Base-by-base conservation (phyloP, 2,888 invertebrate species). In the Lasioglossum marginatum region DNA sequence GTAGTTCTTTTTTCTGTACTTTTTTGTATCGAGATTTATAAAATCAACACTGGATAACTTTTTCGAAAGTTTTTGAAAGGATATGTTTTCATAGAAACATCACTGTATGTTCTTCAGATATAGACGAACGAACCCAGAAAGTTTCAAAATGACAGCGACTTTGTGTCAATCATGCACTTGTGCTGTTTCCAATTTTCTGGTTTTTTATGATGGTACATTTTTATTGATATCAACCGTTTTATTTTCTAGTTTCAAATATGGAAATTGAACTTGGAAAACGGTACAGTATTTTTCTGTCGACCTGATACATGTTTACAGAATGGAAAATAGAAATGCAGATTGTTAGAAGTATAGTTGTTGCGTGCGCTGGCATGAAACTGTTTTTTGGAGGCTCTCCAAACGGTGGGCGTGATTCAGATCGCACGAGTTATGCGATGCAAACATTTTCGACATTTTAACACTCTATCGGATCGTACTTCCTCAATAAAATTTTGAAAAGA, bases 361-460 rank as follows among this genome's bases (percentile, higher is more conserved):
- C 60, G 60, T 60, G 5, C 4, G 5, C 60, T 14, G 14, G 14
- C 27, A 27, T 16, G 27, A 60, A 60, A 31, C 60, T 60, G 27
- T 60, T 27, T 60, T 27, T 60, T 60, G 60, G 60, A 60, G 31
- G 31, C n/a, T 71, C 40, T 43, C 70, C 70, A 40, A 40, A 71
- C 40, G 40, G 23, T 40, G 37, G n/a, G 5, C 23, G 37, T 70
- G 70, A 40, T 70, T 70, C 70, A 3, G n/a, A 40, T 23, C n/a
- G n/a, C 14, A 5, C 70, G 70, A 71, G 60, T 43, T 43, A 43
- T 43, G 27, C 43, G 12, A n/a, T 19, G 70, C 70, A 40, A 37
- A 37, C 43, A 43, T 71, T 71, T 43, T 43, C 43, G 27, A n/a
- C 43, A 27, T 27, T 71, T 43, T 71, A n/a, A 43, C 60, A 60